A percentile compares a stretch with the other conserved stretches of the same genome.
phyloP scores from a whole-genome alignment of 2,888 invertebrate genomes.

The Parnassius glacialis region DNA sequence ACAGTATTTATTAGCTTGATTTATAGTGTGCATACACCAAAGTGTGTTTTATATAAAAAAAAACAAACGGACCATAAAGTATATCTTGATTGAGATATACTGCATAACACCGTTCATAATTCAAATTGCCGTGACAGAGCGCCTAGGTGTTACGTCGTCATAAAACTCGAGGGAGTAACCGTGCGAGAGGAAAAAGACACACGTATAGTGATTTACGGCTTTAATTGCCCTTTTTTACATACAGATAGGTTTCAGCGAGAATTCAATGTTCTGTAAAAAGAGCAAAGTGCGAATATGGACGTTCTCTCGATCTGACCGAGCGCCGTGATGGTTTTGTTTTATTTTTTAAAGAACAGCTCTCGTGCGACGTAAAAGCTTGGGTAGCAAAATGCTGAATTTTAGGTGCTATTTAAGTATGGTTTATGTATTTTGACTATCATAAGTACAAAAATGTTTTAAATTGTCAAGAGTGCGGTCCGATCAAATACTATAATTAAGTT shows the following conservation, averaged over 20 bases:
- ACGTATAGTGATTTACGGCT: slow-evolving; percentile 70
- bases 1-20: slow-evolving; percentile 51
- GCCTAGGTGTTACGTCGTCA: slow-evolving; percentile 46
- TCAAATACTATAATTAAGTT: no score
- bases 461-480: no score
- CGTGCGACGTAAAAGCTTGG: slow-evolving; percentile 1
- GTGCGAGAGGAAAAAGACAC: slow-evolving; percentile 51
- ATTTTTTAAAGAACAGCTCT: slow-evolving; percentile 17
- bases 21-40: slow-evolving; percentile 59
- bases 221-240: slow-evolving; percentile 69
- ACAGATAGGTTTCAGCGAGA: slow-evolving; percentile 50
- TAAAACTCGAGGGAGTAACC: slow-evolving; percentile 56
- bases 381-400: no score
- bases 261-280: slow-evolving; percentile 73
- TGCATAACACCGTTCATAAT: slow-evolving; percentile 72
- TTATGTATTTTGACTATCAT: no score
- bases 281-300: slow-evolving; percentile 39
- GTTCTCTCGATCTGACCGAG: slow-evolving; percentile 19
- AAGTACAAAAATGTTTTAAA: no score
- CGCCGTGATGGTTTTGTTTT: slow-evolving; percentile 12
- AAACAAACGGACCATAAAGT: slow-evolving; percentile 67
- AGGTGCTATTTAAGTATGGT: no score
- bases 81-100: slow-evolving; percentile 65
- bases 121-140: slow-evolving; percentile 68
- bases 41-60: slow-evolving; percentile 59